Evolutionary conservation across 1,140 invertebrate genomes (phyloP), one percentile per base, ranked within the genome.

Genomic region (Drosophila guanche): DNA sequence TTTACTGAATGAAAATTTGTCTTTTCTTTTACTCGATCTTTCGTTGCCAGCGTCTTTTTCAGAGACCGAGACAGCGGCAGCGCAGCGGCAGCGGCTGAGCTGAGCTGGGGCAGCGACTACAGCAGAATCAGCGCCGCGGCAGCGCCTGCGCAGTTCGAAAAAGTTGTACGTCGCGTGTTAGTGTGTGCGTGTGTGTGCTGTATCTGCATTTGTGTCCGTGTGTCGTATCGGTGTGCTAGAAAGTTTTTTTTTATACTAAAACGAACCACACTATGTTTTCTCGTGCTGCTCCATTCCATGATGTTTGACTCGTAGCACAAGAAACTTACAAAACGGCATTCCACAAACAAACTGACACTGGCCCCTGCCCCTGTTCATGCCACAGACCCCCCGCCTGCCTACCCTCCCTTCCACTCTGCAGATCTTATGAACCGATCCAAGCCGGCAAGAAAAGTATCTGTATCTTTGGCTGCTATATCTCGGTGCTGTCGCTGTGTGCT

Each of bases 271-370:
- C 59, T 56, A 65, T 43, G 47, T 51, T 45, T 51, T 45, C 51
- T 66, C 57, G 50, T 62, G 70, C 75, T 78, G 33, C 33, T 37
- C 33, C 33, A 37, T 37, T 37, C 77, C 76, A 70, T 70, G 78
- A 48, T 73, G 69, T 56, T 70, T 68, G 69, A 71, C 72, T 73
- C 78, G 71, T 66, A 70, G 71, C 79, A 85, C 76, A 85, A 67
- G 81, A 88, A 90, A 90, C 83, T 90, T 90, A 90, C 89, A 90
- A 90, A 90, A 90, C 89, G 69, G 66, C 89, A 90, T 90, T 90
- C 89, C 89, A 79, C 75, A 84, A 68, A 71, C 62, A 69, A 77
- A 74, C 60, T 55, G 70, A 65, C 55, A 65, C 69, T 56, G 69
- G 47, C 67, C 45, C 75, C 40, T 46, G 23, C 37, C 25, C 33